phyloP scores from a whole-genome alignment of 1,140 invertebrate genomes.

The Pemphigus obesinymphae region DNA sequence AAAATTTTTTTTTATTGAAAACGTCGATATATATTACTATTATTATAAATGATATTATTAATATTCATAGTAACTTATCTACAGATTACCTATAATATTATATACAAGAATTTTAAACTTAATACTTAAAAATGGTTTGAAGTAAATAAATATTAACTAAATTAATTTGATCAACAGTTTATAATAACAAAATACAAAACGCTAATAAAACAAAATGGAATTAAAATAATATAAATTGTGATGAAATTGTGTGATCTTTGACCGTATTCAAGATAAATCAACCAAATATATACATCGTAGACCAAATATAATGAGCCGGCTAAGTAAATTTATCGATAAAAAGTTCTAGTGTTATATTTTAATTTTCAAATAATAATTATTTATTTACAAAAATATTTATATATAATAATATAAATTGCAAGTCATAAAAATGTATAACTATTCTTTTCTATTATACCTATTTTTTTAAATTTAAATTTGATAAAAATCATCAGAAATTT shows the following conservation, averaged over 20 bases:
- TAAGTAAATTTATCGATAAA: not conserved
- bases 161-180: not conserved
- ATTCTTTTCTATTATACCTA: no score
- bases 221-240: conserved; percentile 21
- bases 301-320: not conserved
- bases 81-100: not conserved
- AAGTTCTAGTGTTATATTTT: not conserved
- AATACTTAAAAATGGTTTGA: not conserved
- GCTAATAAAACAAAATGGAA: not conserved
- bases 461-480: no score
- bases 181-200: not conserved
- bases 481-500: not conserved
- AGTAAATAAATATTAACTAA: not conserved
- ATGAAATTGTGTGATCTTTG: conserved; percentile 28
- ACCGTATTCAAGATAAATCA: not conserved
- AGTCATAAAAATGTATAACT: not conserved
- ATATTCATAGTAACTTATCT: not conserved
- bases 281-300: not conserved
- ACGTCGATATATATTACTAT: not conserved
- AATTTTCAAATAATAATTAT: not conserved
- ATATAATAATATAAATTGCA: no score
- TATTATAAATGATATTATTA: no score
- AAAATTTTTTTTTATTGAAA: not conserved
- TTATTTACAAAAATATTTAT: no score
- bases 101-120: not conserved